Conservation (phyloP, 2,888 invertebrate species). For the Andrena hattorfiana region DNA sequence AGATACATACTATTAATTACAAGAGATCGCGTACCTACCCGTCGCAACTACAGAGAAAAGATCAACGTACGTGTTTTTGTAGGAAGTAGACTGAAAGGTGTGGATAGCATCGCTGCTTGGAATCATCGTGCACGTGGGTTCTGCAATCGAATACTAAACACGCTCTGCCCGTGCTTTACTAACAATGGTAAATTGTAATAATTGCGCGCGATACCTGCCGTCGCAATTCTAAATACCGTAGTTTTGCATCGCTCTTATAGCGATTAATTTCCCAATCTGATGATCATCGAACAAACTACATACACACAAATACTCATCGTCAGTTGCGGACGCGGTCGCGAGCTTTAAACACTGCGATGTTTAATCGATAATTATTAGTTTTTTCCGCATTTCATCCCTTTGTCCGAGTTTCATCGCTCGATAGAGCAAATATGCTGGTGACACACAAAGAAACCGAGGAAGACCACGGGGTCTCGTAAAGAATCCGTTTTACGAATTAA, state of each 20-base stretch:
- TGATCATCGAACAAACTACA: slow-evolving; percentile 7
- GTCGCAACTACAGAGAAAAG: too few species aligned
- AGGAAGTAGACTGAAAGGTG: slow-evolving; percentile 82
- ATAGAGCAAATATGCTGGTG: too few species aligned
- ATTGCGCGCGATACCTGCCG: slow-evolving; percentile 39
- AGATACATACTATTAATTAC: too few species aligned
- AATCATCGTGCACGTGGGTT: slow-evolving; percentile 84
- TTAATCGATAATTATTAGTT: too few species aligned
- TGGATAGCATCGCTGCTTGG: slow-evolving; percentile 82
- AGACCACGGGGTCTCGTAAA: too few species aligned
- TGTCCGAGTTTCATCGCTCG: too few species aligned
- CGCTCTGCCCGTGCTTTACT: slow-evolving; percentile 83
- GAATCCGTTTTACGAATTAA: too few species aligned
- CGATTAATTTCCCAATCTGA: background rate
- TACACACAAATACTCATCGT: background rate
- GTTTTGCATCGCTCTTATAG: slow-evolving; percentile 52
- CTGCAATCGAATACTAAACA: slow-evolving; percentile 84
- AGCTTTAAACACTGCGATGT: too few species aligned
- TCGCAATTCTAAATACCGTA: slow-evolving; percentile 27
- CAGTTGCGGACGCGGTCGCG: background rate
- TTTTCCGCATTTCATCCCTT: too few species aligned
- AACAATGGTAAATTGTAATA: slow-evolving; percentile 83
- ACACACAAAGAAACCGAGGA: too few species aligned
- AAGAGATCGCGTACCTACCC: too few species aligned
- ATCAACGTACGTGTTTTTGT: slow-evolving; percentile 71